Evolutionary conservation across 1,140 invertebrate genomes (phyloP).

Genomic region (Neodiprion pinetum): DNA sequence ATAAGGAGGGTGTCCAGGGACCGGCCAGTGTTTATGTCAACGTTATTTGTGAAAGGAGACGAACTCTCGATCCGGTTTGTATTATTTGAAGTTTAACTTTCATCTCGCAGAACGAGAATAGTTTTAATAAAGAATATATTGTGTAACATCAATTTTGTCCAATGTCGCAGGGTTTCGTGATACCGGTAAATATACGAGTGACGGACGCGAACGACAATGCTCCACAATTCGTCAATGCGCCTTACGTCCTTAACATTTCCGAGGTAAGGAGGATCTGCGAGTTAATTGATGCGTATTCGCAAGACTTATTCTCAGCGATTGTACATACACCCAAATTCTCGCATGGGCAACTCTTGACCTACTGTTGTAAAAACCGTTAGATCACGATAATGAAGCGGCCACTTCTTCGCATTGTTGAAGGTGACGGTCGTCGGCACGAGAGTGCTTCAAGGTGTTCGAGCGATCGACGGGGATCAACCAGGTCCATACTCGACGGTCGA

Average conservation of each 20-base stretch:
- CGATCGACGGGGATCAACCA: conserved; percentile 85
- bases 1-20: conserved; percentile 84
- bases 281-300: background rate
- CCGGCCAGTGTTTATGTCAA: conserved; percentile 86
- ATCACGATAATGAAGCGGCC: background rate
- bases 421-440: conserved; percentile 83
- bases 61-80: conserved; percentile 78
- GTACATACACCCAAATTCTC: conserved; percentile 6
- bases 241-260: conserved; percentile 83
- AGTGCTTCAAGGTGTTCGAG: conserved; percentile 78
- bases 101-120: background rate
- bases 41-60: conserved; percentile 81
- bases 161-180: conserved; percentile 75
- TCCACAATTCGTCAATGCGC: conserved; percentile 81
- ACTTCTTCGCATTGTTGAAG: conserved; percentile 42
- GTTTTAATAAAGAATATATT: background rate
- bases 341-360: conserved; percentile 14
- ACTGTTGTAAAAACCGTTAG: too few relatives aligned
- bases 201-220: conserved; percentile 93
- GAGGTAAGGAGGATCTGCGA: conserved; percentile 64
- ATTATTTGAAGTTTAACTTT: background rate
- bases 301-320: too few relatives aligned
- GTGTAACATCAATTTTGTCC: conserved; percentile 16
- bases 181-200: conserved; percentile 90
- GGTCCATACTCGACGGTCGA: conserved; percentile 89